Evolutionary conservation across 2,113 vertebrate species (phyloP).

Genomic region (Emydocephalus ijimae): DNA sequence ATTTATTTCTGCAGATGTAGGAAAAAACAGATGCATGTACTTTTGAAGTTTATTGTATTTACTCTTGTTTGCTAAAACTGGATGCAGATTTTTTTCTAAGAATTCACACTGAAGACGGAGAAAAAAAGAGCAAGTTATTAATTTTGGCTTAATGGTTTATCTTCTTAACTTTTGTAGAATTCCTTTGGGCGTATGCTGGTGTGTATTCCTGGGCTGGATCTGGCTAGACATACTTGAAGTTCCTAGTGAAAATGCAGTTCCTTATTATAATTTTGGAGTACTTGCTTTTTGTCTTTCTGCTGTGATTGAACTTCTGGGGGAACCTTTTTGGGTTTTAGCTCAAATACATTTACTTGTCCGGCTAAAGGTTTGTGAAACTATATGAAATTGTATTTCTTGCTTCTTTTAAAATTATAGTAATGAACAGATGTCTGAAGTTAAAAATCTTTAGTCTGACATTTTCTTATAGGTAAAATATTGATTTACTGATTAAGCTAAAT

Average conservation of each 20-base stretch:
- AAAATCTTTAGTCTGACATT: neutral
- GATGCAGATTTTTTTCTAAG: neutral
- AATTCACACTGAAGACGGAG: neutral
- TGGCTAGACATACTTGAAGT: constrained; percentile 88
- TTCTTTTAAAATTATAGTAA: neutral
- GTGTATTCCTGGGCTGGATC: constrained; percentile 77
- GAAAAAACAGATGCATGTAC: neutral
- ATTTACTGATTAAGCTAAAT: neutral
- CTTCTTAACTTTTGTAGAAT: constrained; percentile 70
- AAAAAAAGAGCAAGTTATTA: neutral
- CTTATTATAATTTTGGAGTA: constrained; percentile 85
- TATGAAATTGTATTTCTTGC: neutral
- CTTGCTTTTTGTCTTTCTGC: constrained; percentile 85
- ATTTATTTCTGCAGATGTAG: neutral
- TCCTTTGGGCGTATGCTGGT: constrained; percentile 88
- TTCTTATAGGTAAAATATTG: neutral
- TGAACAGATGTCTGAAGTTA: neutral
- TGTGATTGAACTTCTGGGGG: constrained; percentile 87
- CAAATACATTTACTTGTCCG: constrained; percentile 90
- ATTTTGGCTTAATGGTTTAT: neutral
- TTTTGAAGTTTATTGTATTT: neutral
- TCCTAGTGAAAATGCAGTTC: constrained; percentile 78
- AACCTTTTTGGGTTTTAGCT: constrained; percentile 93
- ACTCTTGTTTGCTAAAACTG: neutral
- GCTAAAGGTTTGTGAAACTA: constrained; percentile 79